Percentiles rank a stretch among this genome's conserved stretches.
These are phyloP conservation scores for Pangasius macronema DNA, from an alignment of 2,797 vertebrate species.

Conservation along the genomic window DNA sequence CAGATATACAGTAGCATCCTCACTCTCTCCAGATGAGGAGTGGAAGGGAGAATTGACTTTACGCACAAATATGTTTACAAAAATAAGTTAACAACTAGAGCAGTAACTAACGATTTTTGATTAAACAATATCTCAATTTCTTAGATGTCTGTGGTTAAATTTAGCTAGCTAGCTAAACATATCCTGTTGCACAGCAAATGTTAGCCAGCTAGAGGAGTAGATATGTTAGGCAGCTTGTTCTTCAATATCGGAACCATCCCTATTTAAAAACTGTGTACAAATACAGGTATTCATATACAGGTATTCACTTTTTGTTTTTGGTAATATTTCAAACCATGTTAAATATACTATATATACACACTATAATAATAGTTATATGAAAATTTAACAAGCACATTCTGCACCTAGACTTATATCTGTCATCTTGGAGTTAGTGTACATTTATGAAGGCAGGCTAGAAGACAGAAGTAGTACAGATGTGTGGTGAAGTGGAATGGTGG, in stretches of 20 bases:
- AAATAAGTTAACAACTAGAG: background rate
- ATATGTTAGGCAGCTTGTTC: background rate
- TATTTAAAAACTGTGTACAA: background rate
- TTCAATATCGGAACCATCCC: background rate
- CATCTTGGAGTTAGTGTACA: background rate
- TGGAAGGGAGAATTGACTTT: too few relatives aligned
- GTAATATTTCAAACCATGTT: background rate
- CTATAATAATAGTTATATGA: background rate
- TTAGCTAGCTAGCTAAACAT: background rate
- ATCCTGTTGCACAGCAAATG: background rate
- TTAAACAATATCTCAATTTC: background rate
- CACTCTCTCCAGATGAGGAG: too few relatives aligned
- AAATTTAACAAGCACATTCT: background rate
- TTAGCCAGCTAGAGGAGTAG: background rate
- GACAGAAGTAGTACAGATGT: background rate
- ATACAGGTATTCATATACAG: background rate
- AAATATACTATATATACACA: background rate
- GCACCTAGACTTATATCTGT: background rate
- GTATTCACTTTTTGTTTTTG: background rate
- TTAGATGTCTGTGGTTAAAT: background rate
- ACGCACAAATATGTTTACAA: too few relatives aligned
- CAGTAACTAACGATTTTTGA: background rate
- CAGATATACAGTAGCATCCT: too few relatives aligned
- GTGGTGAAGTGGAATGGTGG: background rate
- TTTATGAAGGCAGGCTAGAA: background rate